Evolutionary conservation across 2,797 vertebrate genomes (phyloP), one percentile per base, ranked within the genome.

Genomic region (Antennarius maculatus): DNA sequence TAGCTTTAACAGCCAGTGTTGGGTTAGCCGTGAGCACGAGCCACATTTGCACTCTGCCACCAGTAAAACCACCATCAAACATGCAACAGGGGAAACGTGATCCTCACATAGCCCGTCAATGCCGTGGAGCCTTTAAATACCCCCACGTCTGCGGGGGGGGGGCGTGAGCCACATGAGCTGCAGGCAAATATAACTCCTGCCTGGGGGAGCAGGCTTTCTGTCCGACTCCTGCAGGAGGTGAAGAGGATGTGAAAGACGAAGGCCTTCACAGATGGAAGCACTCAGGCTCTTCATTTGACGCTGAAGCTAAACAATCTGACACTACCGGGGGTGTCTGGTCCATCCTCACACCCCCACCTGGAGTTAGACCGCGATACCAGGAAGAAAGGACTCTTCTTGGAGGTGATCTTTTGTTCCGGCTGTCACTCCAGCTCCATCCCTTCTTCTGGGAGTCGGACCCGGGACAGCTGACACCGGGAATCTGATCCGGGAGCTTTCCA

Each of bases 401-500:
- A 73, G 31, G 77, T 37, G 49, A 4, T 66, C 39, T 46, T 53
- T 47, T 31, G 23, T 23, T 23, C 23, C 23, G 23, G 23, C 23
- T 23, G 23, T 23, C 23, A 23, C 23, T 23, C 23, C 23, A 23
- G 23, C 23, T 74, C 66, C 46, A 67, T 61, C 43, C 34, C 49
- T 53, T 56, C 43, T 52, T 61, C 55, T 49, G 41, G 80, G 69
- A 80, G 71, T 54, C 27, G 52, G 76, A 87, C 77, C 80, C 67
- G 75, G 80, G 83, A 81, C 91, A 92, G 90, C 88, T 92, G 92
- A 91, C 86, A 81, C 39, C 15, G 61, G 86, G 83, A 92, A 92
- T 82, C 86, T 77, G 89, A 92, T 91, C 87, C 74, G 75, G 71
- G 61, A 75, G 87, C 78, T 90, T 89, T 90, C 84, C 88, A 85